Evolutionary conservation across 2,113 vertebrate species (phyloP), one percentile per base, ranked within the genome.

Genomic region (Ceyx margarethae): DNA sequence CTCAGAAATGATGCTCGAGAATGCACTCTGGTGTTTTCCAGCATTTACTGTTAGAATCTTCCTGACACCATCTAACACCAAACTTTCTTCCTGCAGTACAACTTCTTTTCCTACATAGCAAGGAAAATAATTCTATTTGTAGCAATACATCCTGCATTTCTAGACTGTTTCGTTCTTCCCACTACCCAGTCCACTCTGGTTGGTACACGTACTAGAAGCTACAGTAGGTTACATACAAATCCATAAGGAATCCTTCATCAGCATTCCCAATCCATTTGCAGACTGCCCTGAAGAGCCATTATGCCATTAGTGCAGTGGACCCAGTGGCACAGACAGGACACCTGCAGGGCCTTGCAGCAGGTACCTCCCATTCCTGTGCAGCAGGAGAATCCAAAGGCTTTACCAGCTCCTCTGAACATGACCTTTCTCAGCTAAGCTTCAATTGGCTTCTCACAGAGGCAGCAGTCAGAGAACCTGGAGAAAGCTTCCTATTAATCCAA

Each of bases 281-380:
- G n/a, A 35, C 16, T 45, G 40, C 45, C 40, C 56, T 74, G 50
- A 74, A 67, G 71, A 77, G 60, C 37, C 54, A 73, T 89, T 42
- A 67, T 4, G 13, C 60, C 57, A 58, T 78, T 33, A 81, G 54
- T 25, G 29, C n/a, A 23, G 4, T 18, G 37, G 58, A 26, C 31
- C 53, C 85, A 76, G 58, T 1, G 0, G 66, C 85, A 75, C 19
- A 48, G 33, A 48, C 3, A 19, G 22, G 1, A 13, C 57, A 69
- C 62, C 72, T 28, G 26, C 11, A 8, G 53, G 1, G 9, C 29
- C 37, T 50, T 15, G 1, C 73, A 75, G 73, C 42, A 28, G 57
- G 62, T 28, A n/a, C 1, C 73, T 40, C 56, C 15, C 0, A 28
- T 50, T 65, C 69, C 77, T 28, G 1, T 0, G 0, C 57, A 26